A percentile compares a stretch with the other conserved stretches of the same genome.
phyloP scores from a whole-genome alignment of 1,140 invertebrate genomes.

The Macrotrachela quadricornifera region DNA sequence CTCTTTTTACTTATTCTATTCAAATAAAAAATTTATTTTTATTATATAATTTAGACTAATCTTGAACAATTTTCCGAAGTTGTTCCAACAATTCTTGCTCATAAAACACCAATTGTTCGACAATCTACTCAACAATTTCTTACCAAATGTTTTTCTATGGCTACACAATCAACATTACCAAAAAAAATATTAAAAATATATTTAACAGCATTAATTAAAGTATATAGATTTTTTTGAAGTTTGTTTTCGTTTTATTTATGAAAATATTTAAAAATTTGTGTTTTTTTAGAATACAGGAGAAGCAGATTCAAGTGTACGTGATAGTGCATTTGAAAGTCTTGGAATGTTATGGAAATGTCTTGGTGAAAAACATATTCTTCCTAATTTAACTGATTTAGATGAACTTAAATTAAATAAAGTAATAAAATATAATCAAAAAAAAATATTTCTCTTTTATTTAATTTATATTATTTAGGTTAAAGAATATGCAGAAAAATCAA shows the following conservation, averaged over 20 bases:
- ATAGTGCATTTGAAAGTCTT: constrained; percentile 33
- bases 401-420: constrained; percentile 46
- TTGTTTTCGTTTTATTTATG: neutral
- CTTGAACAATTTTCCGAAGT: constrained; percentile 72
- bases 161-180: constrained; percentile 53
- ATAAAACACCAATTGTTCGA: constrained; percentile 85
- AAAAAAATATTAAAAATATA: constrained; percentile 78
- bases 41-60: constrained; percentile 34
- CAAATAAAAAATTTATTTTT: no score
- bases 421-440: no score
- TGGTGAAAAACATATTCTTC: constrained; percentile 70
- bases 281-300: neutral
- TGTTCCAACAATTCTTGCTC: constrained; percentile 56
- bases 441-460: no score
- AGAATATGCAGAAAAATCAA: constrained; percentile 73
- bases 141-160: constrained; percentile 53
- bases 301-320: constrained; percentile 20
- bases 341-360: constrained; percentile 47
- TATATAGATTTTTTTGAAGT: no score
- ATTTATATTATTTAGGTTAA: constrained; percentile 36
- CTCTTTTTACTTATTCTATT: no score
- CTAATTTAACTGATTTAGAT: constrained; percentile 71
- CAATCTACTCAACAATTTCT: constrained; percentile 73
- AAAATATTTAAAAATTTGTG: no score
- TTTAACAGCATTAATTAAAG: constrained; percentile 47